These are phyloP conservation scores for Ceraclea dissimilis DNA, from an alignment of 2,888 invertebrate species.

Conservation along the genomic window DNA sequence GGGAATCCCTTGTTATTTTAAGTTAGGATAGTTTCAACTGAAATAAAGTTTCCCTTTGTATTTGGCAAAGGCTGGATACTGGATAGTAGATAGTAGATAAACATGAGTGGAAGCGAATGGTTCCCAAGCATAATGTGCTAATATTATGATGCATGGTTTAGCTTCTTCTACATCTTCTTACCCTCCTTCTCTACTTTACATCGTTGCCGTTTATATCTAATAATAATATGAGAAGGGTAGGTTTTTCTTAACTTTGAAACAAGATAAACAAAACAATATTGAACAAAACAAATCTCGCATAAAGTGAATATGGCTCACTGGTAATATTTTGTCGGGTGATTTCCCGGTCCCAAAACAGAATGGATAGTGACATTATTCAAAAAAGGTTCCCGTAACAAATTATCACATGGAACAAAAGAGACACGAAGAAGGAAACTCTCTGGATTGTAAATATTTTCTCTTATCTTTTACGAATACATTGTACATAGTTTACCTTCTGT, in stretches of 20 bases:
- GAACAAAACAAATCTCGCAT: background rate
- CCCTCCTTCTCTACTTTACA: background rate
- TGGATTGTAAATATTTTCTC: no score
- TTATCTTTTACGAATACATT: no score
- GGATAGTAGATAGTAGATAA: slow-evolving; percentile 5
- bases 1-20: slow-evolving; percentile 25
- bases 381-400: no score
- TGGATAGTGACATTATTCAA: no score
- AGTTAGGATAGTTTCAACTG: slow-evolving; percentile 23
- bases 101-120: slow-evolving; percentile 2
- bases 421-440: no score
- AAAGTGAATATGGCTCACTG: background rate
- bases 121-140: slow-evolving; percentile 11
- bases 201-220: background rate
- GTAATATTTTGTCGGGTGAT: no score
- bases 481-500: no score
- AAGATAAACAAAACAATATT: slow-evolving; percentile 3
- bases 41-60: slow-evolving; percentile 21
- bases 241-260: slow-evolving; percentile 1
- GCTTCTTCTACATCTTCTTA: background rate
- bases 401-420: no score
- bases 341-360: no score
- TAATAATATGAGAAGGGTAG: background rate
- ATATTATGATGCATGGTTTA: slow-evolving; percentile 6
- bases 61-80: slow-evolving; percentile 5